Conservation (phyloP, 2,797 vertebrate species). For the Alcedo atthis region DNA sequence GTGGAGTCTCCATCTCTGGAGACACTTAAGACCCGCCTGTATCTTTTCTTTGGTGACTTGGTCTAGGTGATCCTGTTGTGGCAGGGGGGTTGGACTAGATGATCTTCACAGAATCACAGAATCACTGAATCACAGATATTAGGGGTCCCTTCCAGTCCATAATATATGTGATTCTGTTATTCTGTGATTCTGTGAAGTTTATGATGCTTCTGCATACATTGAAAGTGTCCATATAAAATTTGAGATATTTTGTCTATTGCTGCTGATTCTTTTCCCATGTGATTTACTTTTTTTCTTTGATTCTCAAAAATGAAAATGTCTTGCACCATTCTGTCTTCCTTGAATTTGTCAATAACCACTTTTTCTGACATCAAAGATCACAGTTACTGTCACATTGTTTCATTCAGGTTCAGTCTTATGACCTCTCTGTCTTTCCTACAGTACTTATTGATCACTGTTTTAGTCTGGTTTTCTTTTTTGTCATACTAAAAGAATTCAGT, state of each 20-base stretch:
- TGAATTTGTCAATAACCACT: constrained; percentile 57
- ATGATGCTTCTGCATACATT: not conserved
- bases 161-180: too few species aligned
- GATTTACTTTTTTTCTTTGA: not conserved
- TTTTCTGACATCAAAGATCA: constrained; percentile 59
- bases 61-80: too few species aligned
- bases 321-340: not conserved
- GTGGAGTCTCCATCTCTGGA: too few species aligned
- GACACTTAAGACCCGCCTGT: too few species aligned
- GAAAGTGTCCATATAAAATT: not conserved
- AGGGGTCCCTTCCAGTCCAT: too few species aligned
- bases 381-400: constrained; percentile 59
- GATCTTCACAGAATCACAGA: too few species aligned
- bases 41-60: too few species aligned
- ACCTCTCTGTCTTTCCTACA: constrained; percentile 7
- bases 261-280: not conserved
- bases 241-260: not conserved
- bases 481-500: constrained; percentile 12
- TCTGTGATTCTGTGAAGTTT: not conserved
- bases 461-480: constrained; percentile 32
- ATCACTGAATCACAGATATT: too few species aligned
- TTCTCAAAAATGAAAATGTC: constrained; percentile 40
- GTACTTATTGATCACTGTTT: constrained; percentile 34
- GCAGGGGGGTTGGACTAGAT: too few species aligned
- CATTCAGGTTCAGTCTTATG: constrained; percentile 17